Evolutionary conservation across 1,140 invertebrate species (phyloP).

Genomic region (Conus betulinus): DNA sequence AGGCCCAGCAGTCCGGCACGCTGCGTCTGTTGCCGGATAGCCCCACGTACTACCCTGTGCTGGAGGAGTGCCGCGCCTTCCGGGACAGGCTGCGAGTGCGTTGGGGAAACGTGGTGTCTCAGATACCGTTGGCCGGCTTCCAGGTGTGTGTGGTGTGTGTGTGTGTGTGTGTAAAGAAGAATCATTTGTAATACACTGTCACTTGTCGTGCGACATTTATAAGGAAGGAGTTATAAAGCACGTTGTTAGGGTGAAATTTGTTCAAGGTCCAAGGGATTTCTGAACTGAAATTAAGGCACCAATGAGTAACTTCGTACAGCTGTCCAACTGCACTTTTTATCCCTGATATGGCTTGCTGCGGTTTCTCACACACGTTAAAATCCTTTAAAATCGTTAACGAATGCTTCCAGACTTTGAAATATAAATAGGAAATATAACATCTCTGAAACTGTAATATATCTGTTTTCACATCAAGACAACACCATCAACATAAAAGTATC

Average conservation of each 20-base stretch:
- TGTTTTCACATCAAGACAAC: too few relatives aligned
- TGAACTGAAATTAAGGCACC: not conserved
- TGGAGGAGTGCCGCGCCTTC: constrained; percentile 35
- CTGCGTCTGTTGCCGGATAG: constrained; percentile 27
- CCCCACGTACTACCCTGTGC: constrained; percentile 36
- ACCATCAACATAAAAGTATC: too few relatives aligned
- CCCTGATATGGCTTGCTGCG: too few relatives aligned
- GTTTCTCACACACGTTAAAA: too few relatives aligned
- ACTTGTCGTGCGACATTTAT: not conserved
- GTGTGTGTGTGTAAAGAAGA: not conserved
- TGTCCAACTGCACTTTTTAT: too few relatives aligned
- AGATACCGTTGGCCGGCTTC: not conserved
- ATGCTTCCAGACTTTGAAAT: too few relatives aligned
- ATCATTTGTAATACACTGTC: not conserved
- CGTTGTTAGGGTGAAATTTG: too few relatives aligned
- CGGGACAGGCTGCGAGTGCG: constrained; percentile 9
- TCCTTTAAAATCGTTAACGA: too few relatives aligned
- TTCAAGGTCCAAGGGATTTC: not conserved
- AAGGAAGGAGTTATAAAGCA: not conserved
- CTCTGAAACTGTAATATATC: too few relatives aligned
- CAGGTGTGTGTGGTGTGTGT: not conserved
- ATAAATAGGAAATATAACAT: too few relatives aligned
- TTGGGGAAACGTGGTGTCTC: not conserved
- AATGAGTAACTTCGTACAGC: too few relatives aligned
- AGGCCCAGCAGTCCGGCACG: not conserved